Evolutionary conservation across 1,140 invertebrate species (phyloP), one percentile per base, ranked within the genome.

Genomic region (Diorhabda elongata): DNA sequence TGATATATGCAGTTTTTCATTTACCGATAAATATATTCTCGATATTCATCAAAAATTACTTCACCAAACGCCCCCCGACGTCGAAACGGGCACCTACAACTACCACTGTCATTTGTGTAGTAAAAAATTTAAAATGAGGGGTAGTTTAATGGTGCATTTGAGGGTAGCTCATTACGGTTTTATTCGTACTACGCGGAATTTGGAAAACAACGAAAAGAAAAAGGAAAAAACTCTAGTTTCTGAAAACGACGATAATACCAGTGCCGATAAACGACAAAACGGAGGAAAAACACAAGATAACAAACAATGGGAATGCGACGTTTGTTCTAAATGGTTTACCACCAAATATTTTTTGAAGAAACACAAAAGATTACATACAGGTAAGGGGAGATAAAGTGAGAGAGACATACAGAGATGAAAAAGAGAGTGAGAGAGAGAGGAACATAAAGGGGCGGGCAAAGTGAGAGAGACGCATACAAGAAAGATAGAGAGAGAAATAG

Each of bases 341-440:
- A 95, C 92, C 5, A 95, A 94, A 80, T 94, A 95, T 82, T 95
- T 94, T 78, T 81, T 94, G 56, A 94, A 94, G 81, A 95, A 95
- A 82, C 93, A 95, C 77, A 93, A 93, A 80, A 85, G 92, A 74
- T 82, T 95, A 66, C 93, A 95, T 77, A 89, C 88, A 79, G 86
- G 87, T 87, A 71, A 72, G 64, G 61, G 6, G 3, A 64, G 56
- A 42, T 64, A 52, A 26, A 26, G 26, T 1, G 26, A 26, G 26
- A 26, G 26, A 26, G 26, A 26, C 26, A 26, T 26, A 26, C 26
- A 26, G 26, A 26, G 26, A 26, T 26, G 26, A 26, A 26, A 26
- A 26, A 26, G 26, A 26, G 26, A 26, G 26, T 26, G 26, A 26
- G 26, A 26, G 26, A 26, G 26, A 26, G 26, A 26, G 26, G 26